Evolutionary conservation across 1,140 invertebrate species (phyloP), one percentile per base, ranked within the genome.

Genomic region (Bombus cullumanus): DNA sequence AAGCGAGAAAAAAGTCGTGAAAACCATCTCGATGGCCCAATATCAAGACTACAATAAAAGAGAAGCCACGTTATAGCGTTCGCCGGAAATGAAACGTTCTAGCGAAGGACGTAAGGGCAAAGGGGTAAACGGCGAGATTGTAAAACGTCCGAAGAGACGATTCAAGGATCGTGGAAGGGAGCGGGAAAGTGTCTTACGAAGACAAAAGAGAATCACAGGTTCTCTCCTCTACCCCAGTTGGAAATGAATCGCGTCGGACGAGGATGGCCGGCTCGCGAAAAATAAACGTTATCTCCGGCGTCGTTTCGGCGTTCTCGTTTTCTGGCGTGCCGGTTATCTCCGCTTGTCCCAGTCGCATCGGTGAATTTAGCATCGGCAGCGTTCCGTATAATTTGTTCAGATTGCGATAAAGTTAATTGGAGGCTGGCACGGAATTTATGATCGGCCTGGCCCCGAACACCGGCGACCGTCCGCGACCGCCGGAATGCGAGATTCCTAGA

Each of bases 381-480:
- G 69, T 81, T 82, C 75, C 74, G 71, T 85, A 85, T 87, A 90
- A 89, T 89, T 89, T 89, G 88, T 89, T 82, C 71, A 72, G 86
- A 90, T 87, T 66, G 75, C 86, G 88, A 90, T 89, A 87, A 89
- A 90, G 86, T 87, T 87, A 90, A 90, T 90, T 85, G 86, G 82
- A 84, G 86, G 83, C 78, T 62, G 34, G 85, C n/a, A 64, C 59
- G 79, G 76, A 87, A 90, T 90, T 85, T 89, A 90, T 85, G 82
- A 85, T 66, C 75, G 75, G 39, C 81, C 66, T 62, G 57, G n/a
- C 39, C 64, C 5, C 57, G 72, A 77, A 57, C 25, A 68, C 18
- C n/a, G 64, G 53, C 62, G 69, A 74, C 43, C 62, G 81, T 66
- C 15, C 75, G 47, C 37, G 41, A 28, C 62, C 47, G 37, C 28